Evolutionary conservation across 1,140 invertebrate genomes (phyloP).

Genomic region (Bombus terrestris): DNA sequence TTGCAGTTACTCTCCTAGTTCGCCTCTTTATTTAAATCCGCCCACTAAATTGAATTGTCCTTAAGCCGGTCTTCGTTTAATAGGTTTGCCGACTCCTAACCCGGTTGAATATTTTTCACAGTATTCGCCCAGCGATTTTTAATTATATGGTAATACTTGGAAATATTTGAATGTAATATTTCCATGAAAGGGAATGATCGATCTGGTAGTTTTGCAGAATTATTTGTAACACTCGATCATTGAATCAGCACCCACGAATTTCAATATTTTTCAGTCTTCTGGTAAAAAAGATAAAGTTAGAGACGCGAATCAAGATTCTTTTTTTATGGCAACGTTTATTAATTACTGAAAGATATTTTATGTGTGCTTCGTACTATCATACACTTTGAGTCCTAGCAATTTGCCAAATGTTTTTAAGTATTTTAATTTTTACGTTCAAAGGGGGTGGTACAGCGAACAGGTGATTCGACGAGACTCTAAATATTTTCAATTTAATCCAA

Average conservation of each 20-base stretch:
- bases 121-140: neutral
- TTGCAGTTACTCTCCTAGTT: constrained; percentile 41
- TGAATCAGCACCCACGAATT: neutral
- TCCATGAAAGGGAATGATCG: neutral
- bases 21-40: constrained; percentile 26
- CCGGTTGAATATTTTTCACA: neutral
- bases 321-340: neutral
- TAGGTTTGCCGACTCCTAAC: neutral
- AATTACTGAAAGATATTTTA: too few relatives aligned
- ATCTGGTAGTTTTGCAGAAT: neutral
- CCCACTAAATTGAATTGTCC: constrained; percentile 33
- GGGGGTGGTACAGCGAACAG: too few relatives aligned
- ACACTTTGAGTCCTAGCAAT: too few relatives aligned
- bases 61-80: constrained; percentile 31
- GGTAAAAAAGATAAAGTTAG: too few relatives aligned
- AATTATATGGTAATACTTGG: constrained; percentile 17
- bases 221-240: neutral
- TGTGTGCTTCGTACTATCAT: too few relatives aligned
- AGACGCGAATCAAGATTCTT: neutral
- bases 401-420: too few relatives aligned
- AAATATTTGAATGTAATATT: neutral
- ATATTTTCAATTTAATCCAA: too few relatives aligned
- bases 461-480: too few relatives aligned
- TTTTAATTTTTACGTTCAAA: too few relatives aligned
- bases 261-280: neutral